Evolutionary conservation across 2,888 invertebrate species (phyloP).

Genomic region (Pristionchus mayeri): DNA sequence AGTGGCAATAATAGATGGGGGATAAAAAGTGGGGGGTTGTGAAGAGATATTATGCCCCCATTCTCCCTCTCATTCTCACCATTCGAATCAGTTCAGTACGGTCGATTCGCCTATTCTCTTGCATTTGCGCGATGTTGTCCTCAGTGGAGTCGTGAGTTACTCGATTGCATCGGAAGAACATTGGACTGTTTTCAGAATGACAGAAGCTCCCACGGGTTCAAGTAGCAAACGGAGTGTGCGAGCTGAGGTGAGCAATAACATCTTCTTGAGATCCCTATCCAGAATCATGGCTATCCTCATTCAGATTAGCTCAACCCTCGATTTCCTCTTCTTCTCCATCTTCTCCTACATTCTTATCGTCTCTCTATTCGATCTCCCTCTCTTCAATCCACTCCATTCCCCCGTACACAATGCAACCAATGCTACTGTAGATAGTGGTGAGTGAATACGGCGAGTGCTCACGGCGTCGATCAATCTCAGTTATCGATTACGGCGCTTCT

Average conservation of each 20-base stretch:
- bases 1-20: no score
- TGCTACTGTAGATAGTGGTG: background rate
- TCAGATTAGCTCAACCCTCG: background rate
- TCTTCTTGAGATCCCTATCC: no score
- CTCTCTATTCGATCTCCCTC: background rate
- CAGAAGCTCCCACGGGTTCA: background rate
- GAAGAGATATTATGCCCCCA: no score
- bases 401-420: background rate
- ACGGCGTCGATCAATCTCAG: background rate
- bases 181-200: background rate
- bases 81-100: no score
- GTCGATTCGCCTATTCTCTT: no score
- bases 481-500: background rate
- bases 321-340: slow-evolving; percentile 10
- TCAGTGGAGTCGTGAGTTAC: no score
- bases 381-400: background rate
- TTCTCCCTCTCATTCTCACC: no score
- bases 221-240: background rate
- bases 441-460: background rate
- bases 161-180: no score
- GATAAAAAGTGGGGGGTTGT: no score
- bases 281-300: no score
- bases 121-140: no score
- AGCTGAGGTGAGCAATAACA: background rate
- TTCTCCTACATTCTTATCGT: background rate